Percentiles rank a stretch among this genome's conserved stretches.
phyloP scores from a whole-genome alignment of 2,888 invertebrate genomes.

The Gymnocheta viridis region DNA sequence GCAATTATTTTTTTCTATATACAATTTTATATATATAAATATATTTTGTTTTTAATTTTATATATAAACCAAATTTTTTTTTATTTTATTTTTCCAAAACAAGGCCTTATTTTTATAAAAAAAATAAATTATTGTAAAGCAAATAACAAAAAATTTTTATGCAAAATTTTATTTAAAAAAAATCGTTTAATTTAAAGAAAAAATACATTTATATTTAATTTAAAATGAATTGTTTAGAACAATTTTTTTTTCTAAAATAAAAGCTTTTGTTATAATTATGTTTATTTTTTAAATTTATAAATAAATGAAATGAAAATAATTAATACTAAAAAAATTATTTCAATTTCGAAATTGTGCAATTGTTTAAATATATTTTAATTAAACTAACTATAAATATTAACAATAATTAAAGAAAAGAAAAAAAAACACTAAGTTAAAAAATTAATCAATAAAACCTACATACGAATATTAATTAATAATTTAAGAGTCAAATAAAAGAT shows the following conservation, averaged over 20 bases:
- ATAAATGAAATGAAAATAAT: conserved; percentile 47
- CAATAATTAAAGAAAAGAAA: conserved; percentile 31
- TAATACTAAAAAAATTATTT: conserved; percentile 53
- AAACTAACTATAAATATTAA: conserved; percentile 61
- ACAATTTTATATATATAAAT: conserved; percentile 42
- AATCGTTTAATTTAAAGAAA: conserved; percentile 16
- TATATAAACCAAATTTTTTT: conserved; percentile 61
- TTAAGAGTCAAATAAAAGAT: conserved; percentile 57
- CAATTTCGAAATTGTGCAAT: conserved; percentile 69
- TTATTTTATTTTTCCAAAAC: conserved; percentile 54
- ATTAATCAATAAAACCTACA: conserved; percentile 47
- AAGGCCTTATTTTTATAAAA: conserved; percentile 71
- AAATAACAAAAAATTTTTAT: conserved; percentile 55
- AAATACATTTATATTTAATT: conserved; percentile 50
- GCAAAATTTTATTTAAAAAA: conserved; percentile 50
- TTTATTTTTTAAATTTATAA: conserved; percentile 36
- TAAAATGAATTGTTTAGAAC: conserved; percentile 68
- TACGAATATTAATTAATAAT: conserved; percentile 65
- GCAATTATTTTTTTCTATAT: conserved; percentile 66
- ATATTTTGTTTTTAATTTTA: conserved; percentile 38
- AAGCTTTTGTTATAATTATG: conserved; percentile 62
- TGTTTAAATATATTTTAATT: conserved; percentile 64
- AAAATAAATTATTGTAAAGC: conserved; percentile 38
- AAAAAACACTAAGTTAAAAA: conserved; percentile 38
- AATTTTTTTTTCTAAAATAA: conserved; percentile 61